These are phyloP conservation scores for Chloroceryle amazona DNA, from an alignment of 2,797 vertebrate genomes.

Conservation along the genomic window DNA sequence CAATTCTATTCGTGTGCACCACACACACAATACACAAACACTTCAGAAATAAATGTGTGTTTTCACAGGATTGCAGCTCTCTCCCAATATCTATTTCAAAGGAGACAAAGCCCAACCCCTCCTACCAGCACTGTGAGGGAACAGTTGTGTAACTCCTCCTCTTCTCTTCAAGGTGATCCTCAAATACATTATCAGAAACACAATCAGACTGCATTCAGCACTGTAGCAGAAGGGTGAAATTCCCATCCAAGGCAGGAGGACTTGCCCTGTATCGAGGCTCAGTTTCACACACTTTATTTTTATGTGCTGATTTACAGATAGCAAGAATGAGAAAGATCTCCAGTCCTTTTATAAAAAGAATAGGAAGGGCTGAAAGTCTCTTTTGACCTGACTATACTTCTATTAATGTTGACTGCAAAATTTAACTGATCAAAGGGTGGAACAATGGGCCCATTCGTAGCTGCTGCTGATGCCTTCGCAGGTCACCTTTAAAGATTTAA, in stretches of 20 bases:
- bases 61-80: constrained; percentile 67
- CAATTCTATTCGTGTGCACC: constrained; percentile 55
- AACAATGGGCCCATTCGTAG: background rate
- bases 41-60: constrained; percentile 71
- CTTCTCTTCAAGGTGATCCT: constrained; percentile 65
- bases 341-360: background rate
- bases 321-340: background rate
- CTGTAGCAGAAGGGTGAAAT: constrained; percentile 1
- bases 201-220: background rate
- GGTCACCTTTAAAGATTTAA: background rate
- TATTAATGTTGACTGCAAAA: background rate
- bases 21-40: constrained; percentile 59
- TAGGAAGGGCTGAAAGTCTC: background rate
- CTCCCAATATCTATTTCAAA: constrained; percentile 62
- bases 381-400: background rate
- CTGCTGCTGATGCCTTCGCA: background rate
- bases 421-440: background rate
- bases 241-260: constrained; percentile 25
- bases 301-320: constrained; percentile 16
- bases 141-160: constrained; percentile 57
- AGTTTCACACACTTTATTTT: constrained; percentile 56
- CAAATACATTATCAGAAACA: constrained; percentile 28
- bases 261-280: background rate
- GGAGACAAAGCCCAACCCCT: constrained; percentile 65
- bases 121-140: constrained; percentile 14